These are phyloP conservation scores for Plagiodera versicolora DNA, from an alignment of 2,888 invertebrate species.

Conservation along the genomic window DNA sequence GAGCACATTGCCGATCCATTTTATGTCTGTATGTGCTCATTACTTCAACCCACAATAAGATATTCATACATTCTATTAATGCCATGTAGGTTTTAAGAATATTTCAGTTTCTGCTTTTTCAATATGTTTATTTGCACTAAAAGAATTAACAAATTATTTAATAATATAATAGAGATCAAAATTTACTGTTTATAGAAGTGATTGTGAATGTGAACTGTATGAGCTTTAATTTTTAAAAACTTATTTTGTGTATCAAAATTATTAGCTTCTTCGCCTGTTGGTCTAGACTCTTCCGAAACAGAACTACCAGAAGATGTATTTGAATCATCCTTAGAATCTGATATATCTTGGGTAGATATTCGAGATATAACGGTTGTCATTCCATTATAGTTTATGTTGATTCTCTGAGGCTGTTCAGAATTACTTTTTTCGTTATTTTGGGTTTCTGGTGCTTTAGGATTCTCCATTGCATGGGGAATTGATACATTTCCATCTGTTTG, in stretches of 20 bases:
- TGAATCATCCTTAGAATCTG: not conserved
- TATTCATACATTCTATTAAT: no score
- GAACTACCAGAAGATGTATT: not conserved
- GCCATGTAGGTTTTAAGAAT: no score
- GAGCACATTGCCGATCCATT: no score
- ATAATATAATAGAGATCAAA: not conserved
- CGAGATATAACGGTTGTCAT: conserved; percentile 13
- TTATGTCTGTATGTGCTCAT: no score
- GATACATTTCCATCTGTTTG: conserved; percentile 4
- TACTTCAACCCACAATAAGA: no score
- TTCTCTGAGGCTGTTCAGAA: conserved; percentile 2
- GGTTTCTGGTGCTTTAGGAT: not conserved
- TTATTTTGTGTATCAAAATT: not conserved
- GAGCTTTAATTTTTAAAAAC: conserved; percentile 21
- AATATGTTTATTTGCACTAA: no score
- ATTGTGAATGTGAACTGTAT: conserved; percentile 22
- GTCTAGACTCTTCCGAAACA: not conserved
- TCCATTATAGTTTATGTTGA: conserved; percentile 12
- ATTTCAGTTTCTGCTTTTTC: no score
- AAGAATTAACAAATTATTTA: not conserved
- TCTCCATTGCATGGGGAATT: not conserved
- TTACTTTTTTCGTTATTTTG: not conserved
- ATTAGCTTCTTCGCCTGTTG: not conserved
- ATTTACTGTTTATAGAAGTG: conserved; percentile 19
- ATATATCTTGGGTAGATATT: conserved; percentile 6